Evolutionary conservation across 2,888 invertebrate genomes (phyloP), one percentile per base, ranked within the genome.

Genomic region (Sminthurinus aureus): DNA sequence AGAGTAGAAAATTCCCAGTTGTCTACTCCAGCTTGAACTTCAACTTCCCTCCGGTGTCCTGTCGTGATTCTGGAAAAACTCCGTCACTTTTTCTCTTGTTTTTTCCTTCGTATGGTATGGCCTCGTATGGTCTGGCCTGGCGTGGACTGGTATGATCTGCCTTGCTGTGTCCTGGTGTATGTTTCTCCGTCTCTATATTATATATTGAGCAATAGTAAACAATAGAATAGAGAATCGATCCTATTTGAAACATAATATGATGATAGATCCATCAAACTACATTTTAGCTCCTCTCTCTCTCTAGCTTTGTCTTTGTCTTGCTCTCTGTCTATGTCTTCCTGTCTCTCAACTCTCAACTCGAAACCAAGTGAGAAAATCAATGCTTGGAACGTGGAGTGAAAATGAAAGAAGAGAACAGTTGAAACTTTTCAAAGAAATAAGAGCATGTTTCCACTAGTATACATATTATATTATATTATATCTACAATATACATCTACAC

Each of bases 231-330:
- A 69, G 74, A 81, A 81, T 81, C 75, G 81, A 81, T 81, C 74
- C 81, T 58, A 81, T 81, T 81, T 38, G 38, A 38, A 38, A 81
- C 81, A 64, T 26, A 79, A 18, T 58, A 58, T 66, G 74, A 81
- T 81, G 81, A 81, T 81, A 73, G 81, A 81, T 81, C 81, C 81
- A 81, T 81, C 81, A 81, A 81, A 81, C 81, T 66, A 81, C 75
- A 81, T 81, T 81, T 81, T 75, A 51, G 71, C 69, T 69, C 38
- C 38, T 38, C 6, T 38, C 38, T 38, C 38, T 38, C 38, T 38
- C 38, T 6, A 38, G 38, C 38, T 38, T 38, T 38, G 38, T 38
- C 38, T 38, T 38, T n/a, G n/a, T n/a, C n/a, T n/a, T n/a, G n/a
- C n/a, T n/a, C n/a, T 38, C 38, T 38, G 38, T 38, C 38, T 38